These are phyloP conservation scores for Cataglyphis albicans DNA, from an alignment of 2,888 invertebrate species.

Conservation along the genomic window DNA sequence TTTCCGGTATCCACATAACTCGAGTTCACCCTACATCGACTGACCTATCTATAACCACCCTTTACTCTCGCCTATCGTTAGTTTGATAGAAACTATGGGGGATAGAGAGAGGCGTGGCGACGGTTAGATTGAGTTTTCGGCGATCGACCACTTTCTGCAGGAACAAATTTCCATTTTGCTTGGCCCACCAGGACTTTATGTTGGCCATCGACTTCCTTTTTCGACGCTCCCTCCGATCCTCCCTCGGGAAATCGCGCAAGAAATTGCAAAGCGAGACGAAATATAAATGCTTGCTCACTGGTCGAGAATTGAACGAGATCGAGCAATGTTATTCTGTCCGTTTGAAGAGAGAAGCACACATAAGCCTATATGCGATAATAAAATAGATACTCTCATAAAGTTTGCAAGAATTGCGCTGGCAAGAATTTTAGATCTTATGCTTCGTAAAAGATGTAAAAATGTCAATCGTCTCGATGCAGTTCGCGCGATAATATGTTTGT, in stretches of 20 bases:
- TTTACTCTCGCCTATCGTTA: conserved; percentile 33
- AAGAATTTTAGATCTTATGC: not conserved
- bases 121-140: conserved; percentile 49
- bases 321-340: conserved; percentile 1
- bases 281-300: conserved; percentile 39
- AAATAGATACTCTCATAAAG: conserved; percentile 2
- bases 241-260: conserved; percentile 67
- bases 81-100: conserved; percentile 4
- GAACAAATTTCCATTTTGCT: conserved; percentile 64
- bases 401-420: not conserved
- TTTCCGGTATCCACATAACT: conserved; percentile 42
- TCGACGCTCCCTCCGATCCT: conserved; percentile 22
- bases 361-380: not conserved
- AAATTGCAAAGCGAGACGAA: conserved; percentile 59
- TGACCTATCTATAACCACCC: not conserved
- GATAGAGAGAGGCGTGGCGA: conserved; percentile 10
- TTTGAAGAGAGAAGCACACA: not conserved
- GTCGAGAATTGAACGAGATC: conserved; percentile 19
- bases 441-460: not conserved
- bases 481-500: not conserved
- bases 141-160: conserved; percentile 39
- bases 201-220: conserved; percentile 58
- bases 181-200: conserved; percentile 59
- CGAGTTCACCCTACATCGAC: conserved; percentile 7
- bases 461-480: not conserved